Base-by-base conservation (phyloP, 2,113 vertebrate species). In the Eulemur rufifrons region DNA sequence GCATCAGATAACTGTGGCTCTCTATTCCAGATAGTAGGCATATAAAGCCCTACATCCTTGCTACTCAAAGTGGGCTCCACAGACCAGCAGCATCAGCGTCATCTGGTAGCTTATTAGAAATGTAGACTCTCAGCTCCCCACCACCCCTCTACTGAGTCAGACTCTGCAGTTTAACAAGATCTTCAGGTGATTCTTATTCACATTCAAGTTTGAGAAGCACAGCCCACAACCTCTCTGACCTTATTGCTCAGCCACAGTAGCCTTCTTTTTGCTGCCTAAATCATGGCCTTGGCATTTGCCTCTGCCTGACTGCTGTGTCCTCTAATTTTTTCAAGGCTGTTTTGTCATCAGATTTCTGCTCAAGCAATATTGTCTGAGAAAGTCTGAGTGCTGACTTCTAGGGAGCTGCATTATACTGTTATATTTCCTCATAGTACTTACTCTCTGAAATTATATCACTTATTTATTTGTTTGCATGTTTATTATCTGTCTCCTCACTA, bases 361-460 rank as follows among this genome's bases (percentile, higher is more conserved):
- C 34, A 52, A 94, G 34, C 17, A 81, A n/a, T 47, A 77, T 71
- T 89, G 1, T 42, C 21, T 63, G 4, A 13, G 88, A 86, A 12
- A 52, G 5, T 42, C n/a, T n/a, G 84, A 78, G 9, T 50, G 45
- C 7, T 76, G 64, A 77, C 45, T 91, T 47, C 25, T 18, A 71
- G 66, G n/a, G 3, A 63, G 52, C 45, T 21, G 1, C 18, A 7
- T 68, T 66, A 39, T 66, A 12, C 39, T 78, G 29, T 18, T 77
- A 5, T 45, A 37, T 78, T 84, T 87, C 56, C 23, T 61, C 74
- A 71, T 2, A 23, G 32, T n/a, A 64, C 29, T 85, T 91, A 66
- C 83, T 93, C 69, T 89, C 27, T 34, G 69, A 96, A 96, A 68
- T 74, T 5, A 17, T 25, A 32, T n/a, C 13, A 74, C 15, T 77